Percentiles rank a stretch among this genome's conserved stretches.
Conservation (phyloP, 2,797 vertebrate genomes). For the Falco peregrinus region DNA sequence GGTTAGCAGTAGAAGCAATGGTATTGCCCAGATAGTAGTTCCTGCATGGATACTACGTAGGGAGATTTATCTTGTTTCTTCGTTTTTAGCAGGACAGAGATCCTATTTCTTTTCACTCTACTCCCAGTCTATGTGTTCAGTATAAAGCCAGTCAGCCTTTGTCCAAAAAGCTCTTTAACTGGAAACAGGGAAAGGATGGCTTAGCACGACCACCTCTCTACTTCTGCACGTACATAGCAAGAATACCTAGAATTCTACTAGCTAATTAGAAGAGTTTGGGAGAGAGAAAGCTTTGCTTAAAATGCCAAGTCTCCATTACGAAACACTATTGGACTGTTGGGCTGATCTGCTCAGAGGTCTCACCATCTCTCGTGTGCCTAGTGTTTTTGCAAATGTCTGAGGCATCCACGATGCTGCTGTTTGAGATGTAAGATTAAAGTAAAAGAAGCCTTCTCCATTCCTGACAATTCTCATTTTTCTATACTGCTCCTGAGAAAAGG, state of each 20-base stretch:
- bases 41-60: not conserved
- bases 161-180: not conserved
- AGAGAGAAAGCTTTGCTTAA: not conserved
- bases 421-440: not conserved
- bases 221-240: not conserved
- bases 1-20: not conserved
- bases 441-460: not conserved
- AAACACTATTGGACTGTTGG: not conserved
- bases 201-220: not conserved
- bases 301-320: not conserved
- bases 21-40: not conserved
- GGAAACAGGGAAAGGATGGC: not conserved
- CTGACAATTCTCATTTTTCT: not conserved
- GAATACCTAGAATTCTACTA: not conserved
- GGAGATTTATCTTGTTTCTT: not conserved
- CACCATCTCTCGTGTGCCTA: not conserved
- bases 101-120: not conserved
- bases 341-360: not conserved
- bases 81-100: not conserved
- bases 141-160: not conserved
- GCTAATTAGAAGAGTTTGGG: not conserved
- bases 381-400: not conserved
- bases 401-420: not conserved
- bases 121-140: accelerated
- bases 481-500: not conserved